phyloP scores from a whole-genome alignment of 2,113 vertebrate genomes.

The Tyrannus savana region DNA sequence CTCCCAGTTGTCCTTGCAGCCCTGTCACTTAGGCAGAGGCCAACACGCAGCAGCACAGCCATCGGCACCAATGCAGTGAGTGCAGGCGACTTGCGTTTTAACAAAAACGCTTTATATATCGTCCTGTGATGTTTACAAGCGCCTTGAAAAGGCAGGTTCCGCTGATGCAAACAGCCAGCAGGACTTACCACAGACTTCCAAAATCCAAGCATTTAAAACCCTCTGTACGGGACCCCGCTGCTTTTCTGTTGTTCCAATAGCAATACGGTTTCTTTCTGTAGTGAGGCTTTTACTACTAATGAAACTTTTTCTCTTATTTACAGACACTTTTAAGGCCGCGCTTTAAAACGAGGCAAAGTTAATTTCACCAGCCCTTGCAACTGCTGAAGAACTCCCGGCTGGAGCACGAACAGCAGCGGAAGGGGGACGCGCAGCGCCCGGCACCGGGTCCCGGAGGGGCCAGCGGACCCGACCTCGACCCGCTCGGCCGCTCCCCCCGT shows the following conservation, averaged over 20 bases:
- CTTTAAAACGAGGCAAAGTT: neutral
- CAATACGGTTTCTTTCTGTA: rapidly evolving
- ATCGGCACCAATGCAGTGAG: neutral
- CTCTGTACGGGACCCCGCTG: neutral
- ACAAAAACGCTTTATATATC: neutral
- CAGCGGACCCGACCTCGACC: neutral
- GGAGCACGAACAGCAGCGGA: rapidly evolving
- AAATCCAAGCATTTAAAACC: neutral
- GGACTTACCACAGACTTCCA: neutral
- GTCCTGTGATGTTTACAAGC: neutral
- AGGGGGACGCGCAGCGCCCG: rapidly evolving
- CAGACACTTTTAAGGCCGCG: neutral
- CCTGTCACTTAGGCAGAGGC: neutral
- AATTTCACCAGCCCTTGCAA: neutral
- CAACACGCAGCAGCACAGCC: neutral
- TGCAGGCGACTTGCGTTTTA: rapidly evolving
- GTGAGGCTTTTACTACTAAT: rapidly evolving
- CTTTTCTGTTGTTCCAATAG: rapidly evolving
- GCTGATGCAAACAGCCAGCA: rapidly evolving
- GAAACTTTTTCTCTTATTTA: neutral
- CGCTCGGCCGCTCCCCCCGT: neutral
- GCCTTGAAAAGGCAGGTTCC: neutral
- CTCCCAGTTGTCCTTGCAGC: neutral
- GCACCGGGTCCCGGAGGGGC: neutral
- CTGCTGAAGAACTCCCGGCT: rapidly evolving